phyloP scores from a whole-genome alignment of 2,888 invertebrate genomes.

The Nebria salina region DNA sequence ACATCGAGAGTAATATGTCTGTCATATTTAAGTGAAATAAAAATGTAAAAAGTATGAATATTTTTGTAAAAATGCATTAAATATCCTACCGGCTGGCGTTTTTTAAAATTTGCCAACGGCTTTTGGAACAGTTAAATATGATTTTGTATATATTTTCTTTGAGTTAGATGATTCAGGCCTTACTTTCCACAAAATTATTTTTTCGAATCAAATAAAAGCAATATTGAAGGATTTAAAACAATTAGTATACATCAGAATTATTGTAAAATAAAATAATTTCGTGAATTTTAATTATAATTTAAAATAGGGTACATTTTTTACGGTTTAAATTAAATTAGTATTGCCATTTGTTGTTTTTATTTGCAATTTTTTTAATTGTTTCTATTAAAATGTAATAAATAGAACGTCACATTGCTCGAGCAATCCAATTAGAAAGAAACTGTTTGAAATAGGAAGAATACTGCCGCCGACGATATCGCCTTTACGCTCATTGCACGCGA shows the following conservation, averaged over 20 bases:
- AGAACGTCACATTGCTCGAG: neutral
- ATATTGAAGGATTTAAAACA: neutral
- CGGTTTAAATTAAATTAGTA: neutral
- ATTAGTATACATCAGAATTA: neutral
- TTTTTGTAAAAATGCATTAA: neutral
- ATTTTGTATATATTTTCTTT: neutral
- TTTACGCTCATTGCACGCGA: slow-evolving; percentile 16
- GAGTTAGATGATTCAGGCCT: neutral
- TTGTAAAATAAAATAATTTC: too few species aligned
- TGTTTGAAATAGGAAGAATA: neutral
- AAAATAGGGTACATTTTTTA: too few species aligned
- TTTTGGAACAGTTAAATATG: neutral
- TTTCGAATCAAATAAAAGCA: neutral
- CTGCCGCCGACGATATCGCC: slow-evolving; percentile 6
- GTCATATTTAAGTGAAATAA: slow-evolving; percentile 20
- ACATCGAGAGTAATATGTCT: slow-evolving; percentile 40
- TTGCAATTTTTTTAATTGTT: neutral
- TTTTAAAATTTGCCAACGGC: neutral
- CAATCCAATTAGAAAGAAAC: neutral
- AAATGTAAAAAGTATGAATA: slow-evolving; percentile 4
- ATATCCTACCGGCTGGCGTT: neutral
- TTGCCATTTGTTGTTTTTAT: neutral
- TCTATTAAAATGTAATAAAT: neutral
- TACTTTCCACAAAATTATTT: neutral
- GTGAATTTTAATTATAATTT: too few species aligned